A percentile compares a stretch with the other conserved stretches of the same genome.
Conservation (phyloP, 2,797 vertebrate species). For the Peromyscus attwateri region DNA sequence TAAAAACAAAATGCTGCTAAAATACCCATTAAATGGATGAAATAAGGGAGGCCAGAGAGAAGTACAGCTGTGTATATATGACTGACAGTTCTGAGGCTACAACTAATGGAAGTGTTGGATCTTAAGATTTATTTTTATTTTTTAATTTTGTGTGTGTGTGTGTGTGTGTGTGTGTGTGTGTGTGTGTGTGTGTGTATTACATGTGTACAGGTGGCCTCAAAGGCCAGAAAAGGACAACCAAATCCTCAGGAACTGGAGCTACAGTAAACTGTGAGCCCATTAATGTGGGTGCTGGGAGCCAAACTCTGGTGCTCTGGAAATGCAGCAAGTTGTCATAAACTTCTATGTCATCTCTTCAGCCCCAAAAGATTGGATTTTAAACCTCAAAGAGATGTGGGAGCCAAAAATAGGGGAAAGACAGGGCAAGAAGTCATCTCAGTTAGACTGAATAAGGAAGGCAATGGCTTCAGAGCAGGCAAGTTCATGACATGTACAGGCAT, state of each 20-base stretch:
- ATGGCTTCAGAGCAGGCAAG: background rate
- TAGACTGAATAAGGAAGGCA: background rate
- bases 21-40: conserved; percentile 27
- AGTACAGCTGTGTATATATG: background rate
- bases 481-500: background rate
- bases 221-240: background rate
- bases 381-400: background rate
- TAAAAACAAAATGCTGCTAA: conserved; percentile 20
- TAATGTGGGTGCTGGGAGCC: background rate
- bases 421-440: background rate
- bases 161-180: background rate
- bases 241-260: background rate
- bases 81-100: background rate
- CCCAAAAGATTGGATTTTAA: background rate
- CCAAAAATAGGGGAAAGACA: background rate
- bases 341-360: too few species aligned
- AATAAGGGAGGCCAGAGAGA: background rate
- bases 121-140: background rate
- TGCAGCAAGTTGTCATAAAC: background rate
- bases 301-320: background rate
- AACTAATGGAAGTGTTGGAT: background rate
- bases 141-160: background rate
- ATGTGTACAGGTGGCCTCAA: background rate
- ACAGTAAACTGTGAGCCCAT: background rate
- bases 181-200: background rate